A percentile compares a stretch with the other conserved stretches of the same genome.
Evolutionary conservation across 1,140 invertebrate species (phyloP).

Genomic region (Dendroctonus ponderosae): DNA sequence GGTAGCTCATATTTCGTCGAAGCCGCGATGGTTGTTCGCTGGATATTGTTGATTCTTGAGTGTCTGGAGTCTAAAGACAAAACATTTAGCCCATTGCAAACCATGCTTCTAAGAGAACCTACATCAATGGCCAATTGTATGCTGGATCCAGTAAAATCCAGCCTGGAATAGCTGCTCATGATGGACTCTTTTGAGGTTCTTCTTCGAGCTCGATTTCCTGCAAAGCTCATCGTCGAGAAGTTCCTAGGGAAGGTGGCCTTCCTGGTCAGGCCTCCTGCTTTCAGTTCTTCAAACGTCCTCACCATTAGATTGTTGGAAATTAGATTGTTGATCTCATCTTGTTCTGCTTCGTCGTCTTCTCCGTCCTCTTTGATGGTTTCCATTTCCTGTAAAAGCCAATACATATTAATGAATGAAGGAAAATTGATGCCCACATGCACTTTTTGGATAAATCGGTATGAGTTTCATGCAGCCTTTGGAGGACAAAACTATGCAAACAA

Average conservation of each 20-base stretch:
- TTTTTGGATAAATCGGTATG: too few relatives aligned
- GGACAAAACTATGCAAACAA: too few relatives aligned
- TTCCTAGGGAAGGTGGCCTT: constrained; percentile 56
- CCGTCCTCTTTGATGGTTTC: constrained; percentile 58
- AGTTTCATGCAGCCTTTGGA: too few relatives aligned
- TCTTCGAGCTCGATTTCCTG: constrained; percentile 51
- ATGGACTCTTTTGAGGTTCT: constrained; percentile 61
- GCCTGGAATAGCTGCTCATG: constrained; percentile 67
- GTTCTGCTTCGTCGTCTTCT: constrained; percentile 56
- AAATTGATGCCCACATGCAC: too few relatives aligned
- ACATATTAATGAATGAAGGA: not conserved
- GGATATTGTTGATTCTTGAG: constrained; percentile 5
- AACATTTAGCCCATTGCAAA: not conserved
- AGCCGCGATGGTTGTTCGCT: constrained; percentile 23
- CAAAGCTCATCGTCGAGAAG: constrained; percentile 52
- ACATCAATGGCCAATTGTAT: constrained; percentile 54
- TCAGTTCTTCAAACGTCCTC: constrained; percentile 57
- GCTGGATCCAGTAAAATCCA: constrained; percentile 70
- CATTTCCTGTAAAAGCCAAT: constrained; percentile 54
- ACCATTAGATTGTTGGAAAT: constrained; percentile 51
- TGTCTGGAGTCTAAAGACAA: constrained; percentile 15
- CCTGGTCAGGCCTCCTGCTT: constrained; percentile 49
- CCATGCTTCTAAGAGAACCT: not conserved
- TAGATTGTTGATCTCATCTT: constrained; percentile 44
- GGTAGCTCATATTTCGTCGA: constrained; percentile 48